Conservation (phyloP, 2,888 invertebrate genomes). For the Morpho helenor region DNA sequence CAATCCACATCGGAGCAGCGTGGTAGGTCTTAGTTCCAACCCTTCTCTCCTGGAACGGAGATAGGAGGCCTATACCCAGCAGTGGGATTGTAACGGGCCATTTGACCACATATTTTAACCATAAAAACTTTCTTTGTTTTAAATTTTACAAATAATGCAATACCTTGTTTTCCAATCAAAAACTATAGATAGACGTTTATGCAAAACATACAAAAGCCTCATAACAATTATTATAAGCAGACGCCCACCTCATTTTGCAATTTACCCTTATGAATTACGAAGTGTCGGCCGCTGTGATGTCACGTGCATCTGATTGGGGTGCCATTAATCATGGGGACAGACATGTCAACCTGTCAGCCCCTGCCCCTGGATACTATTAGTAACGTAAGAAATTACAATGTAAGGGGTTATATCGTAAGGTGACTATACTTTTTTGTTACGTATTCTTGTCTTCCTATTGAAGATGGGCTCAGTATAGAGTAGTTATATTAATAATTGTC, state of each 20-base stretch:
- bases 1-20: too few relatives aligned
- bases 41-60: too few relatives aligned
- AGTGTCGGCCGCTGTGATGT: constrained; percentile 41
- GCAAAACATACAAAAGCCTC: not conserved
- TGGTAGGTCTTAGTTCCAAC: too few relatives aligned
- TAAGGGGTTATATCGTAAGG: constrained; percentile 19
- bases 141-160: too few relatives aligned
- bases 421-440: constrained; percentile 20
- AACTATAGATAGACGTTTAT: not conserved
- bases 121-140: too few relatives aligned
- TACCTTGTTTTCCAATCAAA: too few relatives aligned
- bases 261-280: constrained; percentile 23
- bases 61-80: too few relatives aligned
- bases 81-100: too few relatives aligned
- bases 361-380: constrained; percentile 32
- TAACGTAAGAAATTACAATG: constrained; percentile 26
- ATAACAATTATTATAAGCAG: constrained; percentile 11
- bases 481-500: not conserved
- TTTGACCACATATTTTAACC: too few relatives aligned
- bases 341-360: constrained; percentile 37
- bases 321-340: constrained; percentile 30
- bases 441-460: constrained; percentile 6
- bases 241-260: constrained; percentile 18
- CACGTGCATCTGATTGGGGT: constrained; percentile 70
- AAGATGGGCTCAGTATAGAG: not conserved